Conservation (phyloP, 2,797 vertebrate species). For the Sphaeramia orbicularis region DNA sequence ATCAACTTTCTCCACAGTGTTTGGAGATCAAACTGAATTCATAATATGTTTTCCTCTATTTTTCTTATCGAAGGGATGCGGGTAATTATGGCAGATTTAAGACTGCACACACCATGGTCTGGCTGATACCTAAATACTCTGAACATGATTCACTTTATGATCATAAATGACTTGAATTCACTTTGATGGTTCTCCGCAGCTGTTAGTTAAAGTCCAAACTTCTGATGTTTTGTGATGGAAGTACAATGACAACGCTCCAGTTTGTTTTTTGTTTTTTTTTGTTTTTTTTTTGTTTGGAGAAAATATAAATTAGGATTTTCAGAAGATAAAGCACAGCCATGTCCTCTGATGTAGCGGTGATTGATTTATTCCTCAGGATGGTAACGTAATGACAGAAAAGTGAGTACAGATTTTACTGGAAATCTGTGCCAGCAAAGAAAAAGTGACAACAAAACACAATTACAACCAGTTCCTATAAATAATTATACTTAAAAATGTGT, state of each 20-base stretch:
- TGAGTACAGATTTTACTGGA: neutral
- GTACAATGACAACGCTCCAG: too few relatives aligned
- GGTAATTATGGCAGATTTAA: neutral
- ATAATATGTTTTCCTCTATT: neutral
- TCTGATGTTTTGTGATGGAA: neutral
- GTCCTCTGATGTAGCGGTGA: too few relatives aligned
- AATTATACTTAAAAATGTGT: too few relatives aligned
- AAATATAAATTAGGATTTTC: neutral
- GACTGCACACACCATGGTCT: neutral
- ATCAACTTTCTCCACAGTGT: conserved; percentile 5
- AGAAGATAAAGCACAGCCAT: too few relatives aligned
- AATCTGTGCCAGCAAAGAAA: too few relatives aligned
- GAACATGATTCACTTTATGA: neutral
- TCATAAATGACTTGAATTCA: neutral
- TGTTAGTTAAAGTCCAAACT: too few relatives aligned
- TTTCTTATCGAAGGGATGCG: neutral
- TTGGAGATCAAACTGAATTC: conserved; percentile 15
- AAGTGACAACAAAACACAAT: too few relatives aligned
- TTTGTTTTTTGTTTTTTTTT: too few relatives aligned
- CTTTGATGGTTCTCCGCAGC: neutral
- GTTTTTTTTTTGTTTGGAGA: too few relatives aligned
- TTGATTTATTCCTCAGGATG: neutral
- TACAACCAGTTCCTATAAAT: too few relatives aligned
- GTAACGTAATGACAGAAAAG: neutral
- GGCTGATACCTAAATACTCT: neutral